A percentile compares a stretch with the other conserved stretches of the same genome.
phyloP scores from a whole-genome alignment of 2,888 invertebrate species.

The Ceratothoa steindachneri region DNA sequence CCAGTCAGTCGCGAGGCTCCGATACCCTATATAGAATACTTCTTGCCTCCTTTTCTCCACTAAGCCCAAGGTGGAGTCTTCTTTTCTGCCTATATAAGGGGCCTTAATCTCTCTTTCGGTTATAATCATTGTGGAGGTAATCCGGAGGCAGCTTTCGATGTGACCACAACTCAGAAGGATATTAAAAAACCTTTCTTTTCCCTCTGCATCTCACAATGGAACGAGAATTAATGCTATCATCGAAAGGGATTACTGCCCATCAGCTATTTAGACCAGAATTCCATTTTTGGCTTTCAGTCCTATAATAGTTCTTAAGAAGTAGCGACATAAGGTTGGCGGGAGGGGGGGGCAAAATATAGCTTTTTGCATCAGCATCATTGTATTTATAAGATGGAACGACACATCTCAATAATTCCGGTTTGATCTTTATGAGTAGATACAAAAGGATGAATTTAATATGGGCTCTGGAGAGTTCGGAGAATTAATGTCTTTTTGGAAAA shows the following conservation, averaged over 20 bases:
- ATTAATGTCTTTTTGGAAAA: not conserved
- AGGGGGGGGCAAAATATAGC: too few relatives aligned
- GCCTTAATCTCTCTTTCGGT: not conserved
- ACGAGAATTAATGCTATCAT: slow-evolving; percentile 5
- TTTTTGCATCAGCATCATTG: too few relatives aligned
- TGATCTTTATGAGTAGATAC: slow-evolving; percentile 10
- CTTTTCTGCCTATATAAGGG: not conserved
- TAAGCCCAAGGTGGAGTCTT: not conserved
- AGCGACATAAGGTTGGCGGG: not conserved
- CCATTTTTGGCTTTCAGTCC: too few relatives aligned
- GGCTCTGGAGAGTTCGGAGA: not conserved
- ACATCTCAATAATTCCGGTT: slow-evolving; percentile 4
- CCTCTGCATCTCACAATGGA: slow-evolving; percentile 8
- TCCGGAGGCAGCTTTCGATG: not conserved
- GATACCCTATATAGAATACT: not conserved
- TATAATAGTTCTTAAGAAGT: not conserved
- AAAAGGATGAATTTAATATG: slow-evolving; percentile 6
- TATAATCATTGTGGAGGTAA: slow-evolving; percentile 1
- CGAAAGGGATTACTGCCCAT: slow-evolving; percentile 8
- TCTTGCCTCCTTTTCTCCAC: not conserved
- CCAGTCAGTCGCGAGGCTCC: not conserved
- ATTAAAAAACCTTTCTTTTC: slow-evolving; percentile 6
- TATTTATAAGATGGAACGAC: not conserved
- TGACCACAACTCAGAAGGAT: slow-evolving; percentile 3
- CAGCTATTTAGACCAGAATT: not conserved